Conservation (phyloP, 2,888 invertebrate genomes). For the Zygaena filipendulae region DNA sequence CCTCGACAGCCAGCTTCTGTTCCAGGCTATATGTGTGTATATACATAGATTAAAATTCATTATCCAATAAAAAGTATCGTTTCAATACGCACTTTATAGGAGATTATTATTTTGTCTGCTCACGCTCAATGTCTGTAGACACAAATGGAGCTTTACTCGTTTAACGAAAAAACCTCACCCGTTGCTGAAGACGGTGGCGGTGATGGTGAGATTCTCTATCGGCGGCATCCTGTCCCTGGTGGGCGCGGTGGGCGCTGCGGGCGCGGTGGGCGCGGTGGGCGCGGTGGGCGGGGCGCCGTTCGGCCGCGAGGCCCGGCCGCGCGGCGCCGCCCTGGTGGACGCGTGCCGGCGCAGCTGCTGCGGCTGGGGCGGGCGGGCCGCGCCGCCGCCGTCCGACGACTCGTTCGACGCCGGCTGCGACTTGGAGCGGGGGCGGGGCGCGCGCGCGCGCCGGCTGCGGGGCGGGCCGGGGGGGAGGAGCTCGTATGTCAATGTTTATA, state of each 20-base stretch:
- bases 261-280: slow-evolving; percentile 17
- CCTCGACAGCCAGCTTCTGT: too few relatives aligned
- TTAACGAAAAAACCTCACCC: slow-evolving; percentile 39
- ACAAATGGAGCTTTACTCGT: too few relatives aligned
- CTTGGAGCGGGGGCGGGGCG: slow-evolving; percentile 41
- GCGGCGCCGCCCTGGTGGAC: slow-evolving; percentile 32
- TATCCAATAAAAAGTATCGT: too few relatives aligned
- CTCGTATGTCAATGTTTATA: too few relatives aligned
- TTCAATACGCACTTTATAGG: too few relatives aligned
- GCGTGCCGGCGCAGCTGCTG: slow-evolving; percentile 25
- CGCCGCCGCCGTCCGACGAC: slow-evolving; percentile 32
- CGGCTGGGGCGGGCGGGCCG: too few relatives aligned
- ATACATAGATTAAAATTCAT: too few relatives aligned
- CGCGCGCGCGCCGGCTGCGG: slow-evolving; percentile 29
- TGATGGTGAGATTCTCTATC: slow-evolving; percentile 51
- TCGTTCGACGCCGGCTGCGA: slow-evolving; percentile 50
- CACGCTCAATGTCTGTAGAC: too few relatives aligned
- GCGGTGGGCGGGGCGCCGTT: slow-evolving; percentile 15
- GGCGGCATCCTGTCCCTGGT: slow-evolving; percentile 35
- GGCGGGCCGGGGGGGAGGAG: too few relatives aligned
- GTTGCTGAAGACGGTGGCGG: slow-evolving; percentile 31
- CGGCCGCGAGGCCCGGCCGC: slow-evolving; percentile 21
- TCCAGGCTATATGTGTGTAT: too few relatives aligned
- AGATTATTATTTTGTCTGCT: too few relatives aligned
- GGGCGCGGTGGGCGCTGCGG: slow-evolving; percentile 11